Conservation (phyloP, 2,113 vertebrate genomes). For the Otis tarda region DNA sequence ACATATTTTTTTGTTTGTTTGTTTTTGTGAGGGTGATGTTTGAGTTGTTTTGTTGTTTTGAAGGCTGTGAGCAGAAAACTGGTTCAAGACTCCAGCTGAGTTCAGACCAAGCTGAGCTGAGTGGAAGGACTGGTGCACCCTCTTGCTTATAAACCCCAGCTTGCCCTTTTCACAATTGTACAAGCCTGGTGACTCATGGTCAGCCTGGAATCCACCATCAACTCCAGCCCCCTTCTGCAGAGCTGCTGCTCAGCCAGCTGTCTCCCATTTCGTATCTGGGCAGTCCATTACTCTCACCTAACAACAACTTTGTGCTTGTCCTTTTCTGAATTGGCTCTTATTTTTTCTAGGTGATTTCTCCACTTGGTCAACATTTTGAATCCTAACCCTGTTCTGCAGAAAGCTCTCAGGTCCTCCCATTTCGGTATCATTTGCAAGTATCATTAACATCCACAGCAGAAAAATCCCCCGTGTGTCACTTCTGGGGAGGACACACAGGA, state of each 20-base stretch:
- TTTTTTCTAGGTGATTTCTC: background rate
- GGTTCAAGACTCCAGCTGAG: slow-evolving; percentile 12
- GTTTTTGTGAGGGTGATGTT: background rate
- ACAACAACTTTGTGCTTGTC: background rate
- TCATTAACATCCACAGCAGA: background rate
- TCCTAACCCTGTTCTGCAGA: background rate
- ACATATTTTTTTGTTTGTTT: background rate
- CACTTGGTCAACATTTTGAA: background rate
- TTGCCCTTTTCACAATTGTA: background rate
- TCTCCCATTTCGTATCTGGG: background rate
- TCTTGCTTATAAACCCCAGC: background rate
- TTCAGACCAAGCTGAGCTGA: background rate
- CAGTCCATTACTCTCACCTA: background rate
- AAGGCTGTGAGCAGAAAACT: slow-evolving; percentile 1
- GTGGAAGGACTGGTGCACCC: background rate
- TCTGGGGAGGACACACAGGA: background rate
- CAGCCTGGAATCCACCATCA: background rate
- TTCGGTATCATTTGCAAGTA: background rate
- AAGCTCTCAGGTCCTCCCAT: background rate
- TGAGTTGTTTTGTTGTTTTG: background rate
- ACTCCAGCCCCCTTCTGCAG: background rate
- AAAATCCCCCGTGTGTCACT: background rate
- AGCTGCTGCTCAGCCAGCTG: background rate
- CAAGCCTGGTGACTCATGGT: background rate
- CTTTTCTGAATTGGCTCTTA: background rate